Percentiles rank a stretch among this genome's conserved stretches.
Evolutionary conservation across 2,797 vertebrate species (phyloP).

Genomic region (Pseudochaenichthys georgianus): DNA sequence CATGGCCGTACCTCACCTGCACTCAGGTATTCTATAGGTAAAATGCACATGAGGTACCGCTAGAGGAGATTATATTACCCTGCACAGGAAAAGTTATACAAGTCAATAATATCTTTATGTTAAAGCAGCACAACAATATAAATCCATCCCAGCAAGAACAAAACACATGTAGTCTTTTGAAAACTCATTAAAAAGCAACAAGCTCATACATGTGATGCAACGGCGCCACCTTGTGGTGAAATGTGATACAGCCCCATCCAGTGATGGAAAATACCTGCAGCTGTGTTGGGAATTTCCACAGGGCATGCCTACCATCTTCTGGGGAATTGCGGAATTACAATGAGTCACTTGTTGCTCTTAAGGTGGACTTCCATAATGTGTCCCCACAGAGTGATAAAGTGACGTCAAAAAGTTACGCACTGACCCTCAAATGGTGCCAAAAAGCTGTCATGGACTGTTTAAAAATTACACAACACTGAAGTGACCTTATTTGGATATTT

Average conservation of each 20-base stretch:
- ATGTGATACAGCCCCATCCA: rapidly evolving
- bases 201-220: constrained; percentile 15
- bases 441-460: neutral
- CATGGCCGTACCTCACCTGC: too few species aligned
- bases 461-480: neutral
- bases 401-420: neutral
- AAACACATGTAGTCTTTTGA: too few species aligned
- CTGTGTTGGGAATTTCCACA: neutral
- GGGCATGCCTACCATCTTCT: constrained; percentile 58
- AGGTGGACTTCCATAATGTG: constrained; percentile 71
- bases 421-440: neutral
- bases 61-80: too few species aligned
- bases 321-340: constrained; percentile 43
- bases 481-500: neutral
- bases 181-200: too few species aligned
- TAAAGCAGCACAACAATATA: too few species aligned
- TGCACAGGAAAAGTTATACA: too few species aligned
- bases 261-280: neutral
- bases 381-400: rapidly evolving
- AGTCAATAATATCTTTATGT: too few species aligned
- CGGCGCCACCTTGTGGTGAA: constrained; percentile 56
- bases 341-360: constrained; percentile 58
- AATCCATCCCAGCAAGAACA: too few species aligned
- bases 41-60: too few species aligned
- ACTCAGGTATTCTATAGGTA: too few species aligned